Conservation (phyloP, 2,113 vertebrate species). For the Gymnocephalus cernua region DNA sequence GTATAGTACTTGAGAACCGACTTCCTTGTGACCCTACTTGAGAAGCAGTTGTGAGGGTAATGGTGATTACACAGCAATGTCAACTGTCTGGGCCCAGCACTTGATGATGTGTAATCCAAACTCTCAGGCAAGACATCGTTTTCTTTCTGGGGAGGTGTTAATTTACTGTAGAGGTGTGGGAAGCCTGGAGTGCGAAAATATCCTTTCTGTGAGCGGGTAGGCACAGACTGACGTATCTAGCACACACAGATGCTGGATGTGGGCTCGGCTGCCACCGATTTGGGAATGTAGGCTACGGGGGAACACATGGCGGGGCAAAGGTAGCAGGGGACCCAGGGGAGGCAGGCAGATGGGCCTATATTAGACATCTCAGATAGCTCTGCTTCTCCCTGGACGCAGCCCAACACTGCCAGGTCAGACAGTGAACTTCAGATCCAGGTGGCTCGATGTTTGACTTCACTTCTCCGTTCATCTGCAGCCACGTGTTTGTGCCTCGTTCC, state of each 20-base stretch:
- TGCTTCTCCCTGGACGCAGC: constrained; percentile 52
- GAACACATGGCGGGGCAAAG: constrained; percentile 71
- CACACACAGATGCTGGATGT: constrained; percentile 61
- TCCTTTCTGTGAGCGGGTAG: constrained; percentile 18
- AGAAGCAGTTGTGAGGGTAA: constrained; percentile 59
- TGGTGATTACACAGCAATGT: constrained; percentile 71
- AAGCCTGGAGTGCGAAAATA: constrained; percentile 32
- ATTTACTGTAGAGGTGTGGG: constrained; percentile 61
- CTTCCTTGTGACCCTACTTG: constrained; percentile 50
- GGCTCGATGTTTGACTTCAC: constrained; percentile 55
- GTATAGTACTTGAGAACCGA: constrained; percentile 51
- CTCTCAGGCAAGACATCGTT: constrained; percentile 7
- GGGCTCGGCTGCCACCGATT: constrained; percentile 51
- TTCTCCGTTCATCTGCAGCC: constrained; percentile 33
- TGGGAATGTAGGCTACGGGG: constrained; percentile 75
- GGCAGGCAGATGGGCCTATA: constrained; percentile 69
- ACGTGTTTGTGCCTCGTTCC: not conserved
- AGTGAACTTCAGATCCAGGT: constrained; percentile 55
- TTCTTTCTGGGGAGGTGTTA: constrained; percentile 59
- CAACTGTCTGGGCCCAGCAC: constrained; percentile 53
- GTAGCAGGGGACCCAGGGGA: constrained; percentile 67
- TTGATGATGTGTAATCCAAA: constrained; percentile 46
- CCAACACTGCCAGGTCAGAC: constrained; percentile 66
- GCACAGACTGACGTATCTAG: constrained; percentile 63
- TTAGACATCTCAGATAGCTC: constrained; percentile 58